Evolutionary conservation across 1,140 invertebrate genomes (phyloP), one percentile per base, ranked within the genome.

Genomic region (Lineus longissimus): DNA sequence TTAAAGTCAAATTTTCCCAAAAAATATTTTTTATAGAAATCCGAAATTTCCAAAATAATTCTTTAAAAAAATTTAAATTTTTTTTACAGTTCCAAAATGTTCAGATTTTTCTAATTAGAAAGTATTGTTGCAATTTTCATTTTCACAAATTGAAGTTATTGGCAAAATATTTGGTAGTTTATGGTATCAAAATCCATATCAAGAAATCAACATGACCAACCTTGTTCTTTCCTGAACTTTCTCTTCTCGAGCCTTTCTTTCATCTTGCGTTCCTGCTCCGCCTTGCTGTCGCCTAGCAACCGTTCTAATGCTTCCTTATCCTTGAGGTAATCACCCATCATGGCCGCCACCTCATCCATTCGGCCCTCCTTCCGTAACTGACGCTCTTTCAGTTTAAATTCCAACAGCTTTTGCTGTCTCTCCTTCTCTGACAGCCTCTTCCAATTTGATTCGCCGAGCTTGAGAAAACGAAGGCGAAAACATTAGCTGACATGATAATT

Each of bases 381-480:
- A 64, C 69, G 69, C 57, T 76, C 73, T 62, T 76, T 74, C 59
- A 75, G 54, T 55, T 75, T 76, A 15, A 78, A 63, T 57, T 74
- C 69, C 58, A 76, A 63, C 15, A 78, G 63, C 54, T 65, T 67
- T 60, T 67, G 71, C 63, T 77, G 74, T 56, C 72, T 63, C 59
- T 78, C 76, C 40, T 68, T 62, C 27, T 77, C 75, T 23, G 71
- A 70, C 57, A 78, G 7, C 40, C 68, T 64, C 19, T 68, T 64
- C 76, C 76, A 78, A 25, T 77, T 70, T 19, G 66, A 54, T 60
- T 78, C 75, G 33, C 75, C 75, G 45, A 72, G 63, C 73, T 76
- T 40, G 55, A 17, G 27, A n/a, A n/a, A n/a, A 23, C 9, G 9
- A 23, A 47, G n/a, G 23, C n/a, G 1, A 9, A 47, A 47, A 9